A percentile compares a stretch with the other conserved stretches of the same genome.
phyloP scores from a whole-genome alignment of 2,888 invertebrate genomes.

The Steinernema scapterisci region DNA sequence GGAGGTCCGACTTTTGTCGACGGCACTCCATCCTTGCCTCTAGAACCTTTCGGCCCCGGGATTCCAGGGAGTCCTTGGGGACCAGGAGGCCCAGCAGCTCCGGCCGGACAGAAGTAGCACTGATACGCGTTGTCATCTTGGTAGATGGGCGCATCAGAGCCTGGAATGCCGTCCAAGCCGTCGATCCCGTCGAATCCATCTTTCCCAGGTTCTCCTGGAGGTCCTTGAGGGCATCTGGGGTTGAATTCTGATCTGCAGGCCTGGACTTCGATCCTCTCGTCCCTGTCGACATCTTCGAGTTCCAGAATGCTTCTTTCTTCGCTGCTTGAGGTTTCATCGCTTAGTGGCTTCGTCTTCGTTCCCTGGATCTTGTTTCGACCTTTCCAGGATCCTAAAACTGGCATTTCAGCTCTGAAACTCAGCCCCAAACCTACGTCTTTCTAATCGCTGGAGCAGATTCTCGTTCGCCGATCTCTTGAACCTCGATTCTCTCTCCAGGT shows the following conservation, averaged over 20 bases:
- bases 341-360: too few relatives aligned
- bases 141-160: not conserved
- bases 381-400: conserved; percentile 6
- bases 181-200: conserved; percentile 17
- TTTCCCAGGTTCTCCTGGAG: not conserved
- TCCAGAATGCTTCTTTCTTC: too few relatives aligned
- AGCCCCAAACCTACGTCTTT: conserved; percentile 7
- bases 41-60: not conserved
- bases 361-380: too few relatives aligned
- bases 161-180: not conserved
- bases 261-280: not conserved
- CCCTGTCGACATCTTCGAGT: not conserved
- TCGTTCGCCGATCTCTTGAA: not conserved
- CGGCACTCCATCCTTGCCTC: not conserved
- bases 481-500: not conserved
- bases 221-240: not conserved
- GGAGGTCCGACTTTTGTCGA: not conserved
- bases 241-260: not conserved
- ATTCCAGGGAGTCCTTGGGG: not conserved
- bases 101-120: not conserved
- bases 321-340: too few relatives aligned
- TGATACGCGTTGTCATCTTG: not conserved
- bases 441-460: not conserved
- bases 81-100: not conserved
- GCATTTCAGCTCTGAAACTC: too few relatives aligned